These are phyloP conservation scores for Exocentrus adspersus DNA, from an alignment of 2,888 invertebrate species.

Conservation along the genomic window DNA sequence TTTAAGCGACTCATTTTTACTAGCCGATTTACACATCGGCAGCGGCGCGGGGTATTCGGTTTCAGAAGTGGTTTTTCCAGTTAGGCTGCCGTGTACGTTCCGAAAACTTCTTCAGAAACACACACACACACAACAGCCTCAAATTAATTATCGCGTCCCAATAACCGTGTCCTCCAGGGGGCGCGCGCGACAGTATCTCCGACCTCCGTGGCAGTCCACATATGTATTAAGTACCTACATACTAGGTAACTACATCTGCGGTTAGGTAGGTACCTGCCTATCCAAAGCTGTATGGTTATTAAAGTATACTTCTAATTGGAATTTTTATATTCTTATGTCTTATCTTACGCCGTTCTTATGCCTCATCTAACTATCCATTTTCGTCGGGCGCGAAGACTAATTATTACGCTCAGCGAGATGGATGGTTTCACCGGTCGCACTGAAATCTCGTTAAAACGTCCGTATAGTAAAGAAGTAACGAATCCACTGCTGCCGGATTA, in stretches of 20 bases:
- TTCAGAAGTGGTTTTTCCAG: conserved; percentile 48
- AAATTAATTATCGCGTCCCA: conserved; percentile 40
- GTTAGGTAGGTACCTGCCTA: too few relatives aligned
- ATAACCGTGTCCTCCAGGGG: conserved; percentile 14
- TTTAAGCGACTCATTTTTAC: conserved; percentile 47
- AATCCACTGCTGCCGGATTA: conserved; percentile 36
- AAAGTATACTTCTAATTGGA: too few relatives aligned
- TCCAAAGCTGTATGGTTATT: too few relatives aligned
- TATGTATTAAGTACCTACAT: too few relatives aligned
- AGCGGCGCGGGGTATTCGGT: conserved; percentile 43
- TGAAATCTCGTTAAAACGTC: conserved; percentile 52
- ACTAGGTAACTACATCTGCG: too few relatives aligned
- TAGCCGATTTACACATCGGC: conserved; percentile 43
- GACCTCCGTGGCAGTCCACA: too few relatives aligned
- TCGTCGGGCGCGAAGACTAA: conserved; percentile 1
- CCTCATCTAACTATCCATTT: background rate
- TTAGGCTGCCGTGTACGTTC: conserved; percentile 29
- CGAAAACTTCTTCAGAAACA: too few relatives aligned
- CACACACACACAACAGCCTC: too few relatives aligned
- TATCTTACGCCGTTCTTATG: too few relatives aligned
- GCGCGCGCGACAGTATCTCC: background rate
- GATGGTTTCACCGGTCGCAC: conserved; percentile 50
- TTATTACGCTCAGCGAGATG: conserved; percentile 43
- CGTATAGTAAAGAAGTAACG: conserved; percentile 46
- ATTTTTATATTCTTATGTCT: too few relatives aligned